These are phyloP conservation scores for Syrista parreyssii DNA, from an alignment of 2,888 invertebrate species.

Conservation along the genomic window DNA sequence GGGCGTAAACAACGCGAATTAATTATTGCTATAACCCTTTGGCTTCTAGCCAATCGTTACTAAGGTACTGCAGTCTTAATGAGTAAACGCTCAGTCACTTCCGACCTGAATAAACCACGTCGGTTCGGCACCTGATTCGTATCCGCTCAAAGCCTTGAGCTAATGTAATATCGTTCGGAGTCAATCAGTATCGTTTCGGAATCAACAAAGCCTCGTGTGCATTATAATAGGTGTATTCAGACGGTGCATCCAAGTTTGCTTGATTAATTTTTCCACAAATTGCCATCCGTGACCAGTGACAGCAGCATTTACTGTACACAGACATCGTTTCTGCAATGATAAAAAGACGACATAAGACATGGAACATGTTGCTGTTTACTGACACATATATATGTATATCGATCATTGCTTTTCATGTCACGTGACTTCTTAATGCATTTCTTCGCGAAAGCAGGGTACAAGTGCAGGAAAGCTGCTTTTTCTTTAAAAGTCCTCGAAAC, in stretches of 20 bases:
- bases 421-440: too few relatives aligned
- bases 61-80: neutral
- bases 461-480: neutral
- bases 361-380: too few relatives aligned
- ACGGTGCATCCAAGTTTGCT: too few relatives aligned
- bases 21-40: neutral
- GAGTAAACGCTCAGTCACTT: conserved; percentile 1
- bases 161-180: neutral
- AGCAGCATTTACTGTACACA: too few relatives aligned
- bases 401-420: neutral
- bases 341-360: too few relatives aligned
- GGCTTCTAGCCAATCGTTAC: neutral
- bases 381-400: too few relatives aligned
- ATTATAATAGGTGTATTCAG: too few relatives aligned
- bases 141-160: neutral
- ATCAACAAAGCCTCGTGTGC: neutral
- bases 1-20: neutral
- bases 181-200: neutral
- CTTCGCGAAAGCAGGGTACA: too few relatives aligned
- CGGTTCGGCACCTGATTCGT: neutral
- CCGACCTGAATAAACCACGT: neutral
- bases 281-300: too few relatives aligned
- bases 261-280: too few relatives aligned
- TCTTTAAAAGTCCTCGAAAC: neutral
- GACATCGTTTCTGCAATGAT: too few relatives aligned